Evolutionary conservation across 2,888 invertebrate species (phyloP).

Genomic region (Drosophila monieri): DNA sequence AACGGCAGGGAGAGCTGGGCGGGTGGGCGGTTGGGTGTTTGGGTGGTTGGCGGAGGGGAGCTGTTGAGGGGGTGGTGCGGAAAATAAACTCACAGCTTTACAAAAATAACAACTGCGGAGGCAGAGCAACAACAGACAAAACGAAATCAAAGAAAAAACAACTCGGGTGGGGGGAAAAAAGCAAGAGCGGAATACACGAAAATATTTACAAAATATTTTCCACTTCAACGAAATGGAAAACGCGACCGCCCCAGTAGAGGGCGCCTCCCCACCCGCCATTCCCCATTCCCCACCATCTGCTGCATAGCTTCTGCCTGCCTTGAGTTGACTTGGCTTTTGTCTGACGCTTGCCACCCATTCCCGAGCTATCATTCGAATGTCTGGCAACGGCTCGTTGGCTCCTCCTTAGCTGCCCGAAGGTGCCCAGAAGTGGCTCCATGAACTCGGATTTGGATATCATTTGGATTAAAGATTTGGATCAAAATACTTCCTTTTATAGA

Average conservation of each 20-base stretch:
- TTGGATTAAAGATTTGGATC: no score
- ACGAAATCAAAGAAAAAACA: constrained; percentile 45
- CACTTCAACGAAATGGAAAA: constrained; percentile 80
- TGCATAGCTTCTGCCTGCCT: constrained; percentile 36
- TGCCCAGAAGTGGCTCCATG: neutral
- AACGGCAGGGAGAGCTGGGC: neutral
- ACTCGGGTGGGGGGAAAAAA: constrained; percentile 11
- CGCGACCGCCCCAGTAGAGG: constrained; percentile 74
- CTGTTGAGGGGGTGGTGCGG: constrained; percentile 16
- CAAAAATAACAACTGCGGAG: constrained; percentile 77
- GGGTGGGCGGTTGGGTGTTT: neutral
- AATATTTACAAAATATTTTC: constrained; percentile 82
- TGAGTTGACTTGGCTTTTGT: constrained; percentile 76
- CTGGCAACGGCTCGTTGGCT: constrained; percentile 73
- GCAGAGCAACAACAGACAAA: constrained; percentile 53
- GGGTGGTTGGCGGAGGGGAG: constrained; percentile 1
- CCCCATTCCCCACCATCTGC: constrained; percentile 18
- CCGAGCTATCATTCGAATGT: constrained; percentile 29
- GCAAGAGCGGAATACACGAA: constrained; percentile 55
- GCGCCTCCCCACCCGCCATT: constrained; percentile 4
- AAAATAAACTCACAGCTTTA: constrained; percentile 74
- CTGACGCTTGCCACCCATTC: constrained; percentile 39
- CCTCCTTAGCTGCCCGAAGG: constrained; percentile 6
- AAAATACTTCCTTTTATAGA: no score
- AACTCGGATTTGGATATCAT: neutral